Evolutionary conservation across 2,113 vertebrate species (phyloP).

Genomic region (Mola mola): DNA sequence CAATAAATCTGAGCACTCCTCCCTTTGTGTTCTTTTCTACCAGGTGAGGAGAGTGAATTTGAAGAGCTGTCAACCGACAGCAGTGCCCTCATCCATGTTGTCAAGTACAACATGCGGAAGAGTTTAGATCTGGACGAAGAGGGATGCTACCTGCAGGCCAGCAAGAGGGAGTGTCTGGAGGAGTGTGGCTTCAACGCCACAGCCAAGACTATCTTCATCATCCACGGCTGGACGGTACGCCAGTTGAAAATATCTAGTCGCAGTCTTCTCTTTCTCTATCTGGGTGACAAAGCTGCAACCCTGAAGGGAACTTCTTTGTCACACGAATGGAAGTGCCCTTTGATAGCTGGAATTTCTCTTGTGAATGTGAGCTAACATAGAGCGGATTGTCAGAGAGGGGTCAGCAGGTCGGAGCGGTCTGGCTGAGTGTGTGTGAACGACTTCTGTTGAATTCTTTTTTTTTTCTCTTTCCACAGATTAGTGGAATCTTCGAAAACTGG

Average conservation of each 20-base stretch:
- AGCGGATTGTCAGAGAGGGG: not conserved
- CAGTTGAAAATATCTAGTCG: not conserved
- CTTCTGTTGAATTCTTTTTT: not conserved
- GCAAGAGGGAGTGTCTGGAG: slow-evolving; percentile 71
- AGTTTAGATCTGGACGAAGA: slow-evolving; percentile 78
- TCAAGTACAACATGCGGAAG: slow-evolving; percentile 86
- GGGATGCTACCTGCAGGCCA: slow-evolving; percentile 83
- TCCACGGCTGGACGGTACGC: slow-evolving; percentile 98
- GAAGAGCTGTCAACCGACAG: slow-evolving; percentile 9
- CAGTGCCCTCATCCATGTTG: not conserved
- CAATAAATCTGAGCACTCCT: too few relatives aligned
- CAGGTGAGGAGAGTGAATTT: slow-evolving; percentile 38
- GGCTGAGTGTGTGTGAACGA: slow-evolving; percentile 13
- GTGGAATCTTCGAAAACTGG: slow-evolving; percentile 91
- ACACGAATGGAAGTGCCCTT: not conserved
- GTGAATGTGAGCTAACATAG: slow-evolving; percentile 4
- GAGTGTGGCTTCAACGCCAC: slow-evolving; percentile 89
- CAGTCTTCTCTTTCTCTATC: not conserved
- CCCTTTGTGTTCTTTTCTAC: not conserved
- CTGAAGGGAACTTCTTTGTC: not conserved
- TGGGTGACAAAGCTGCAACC: not conserved
- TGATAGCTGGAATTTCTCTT: slow-evolving; percentile 32
- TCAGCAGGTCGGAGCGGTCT: not conserved
- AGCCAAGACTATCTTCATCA: slow-evolving; percentile 91
- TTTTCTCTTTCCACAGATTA: slow-evolving; percentile 80